A percentile compares a stretch with the other conserved stretches of the same genome.
These are phyloP conservation scores for Cantharis rustica DNA, from an alignment of 2,888 invertebrate species.

Conservation along the genomic window DNA sequence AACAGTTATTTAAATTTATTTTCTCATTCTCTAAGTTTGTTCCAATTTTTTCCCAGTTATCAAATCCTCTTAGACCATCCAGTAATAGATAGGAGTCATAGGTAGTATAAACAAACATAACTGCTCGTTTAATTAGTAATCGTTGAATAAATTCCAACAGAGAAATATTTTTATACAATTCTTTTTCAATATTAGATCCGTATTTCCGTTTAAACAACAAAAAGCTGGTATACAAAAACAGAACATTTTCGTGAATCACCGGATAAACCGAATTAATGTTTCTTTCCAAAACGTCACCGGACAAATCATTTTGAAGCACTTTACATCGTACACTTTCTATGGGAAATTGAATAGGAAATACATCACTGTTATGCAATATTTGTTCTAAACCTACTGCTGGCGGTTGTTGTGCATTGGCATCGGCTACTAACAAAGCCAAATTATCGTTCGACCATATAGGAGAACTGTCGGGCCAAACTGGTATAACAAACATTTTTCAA, in stretches of 20 bases:
- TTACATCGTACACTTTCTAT: slow-evolving; percentile 49
- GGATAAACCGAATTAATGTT: slow-evolving; percentile 69
- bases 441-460: slow-evolving; percentile 13
- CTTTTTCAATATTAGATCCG: slow-evolving; percentile 60
- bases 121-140: slow-evolving; percentile 62
- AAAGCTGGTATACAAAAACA: slow-evolving; percentile 67
- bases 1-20: slow-evolving; percentile 59
- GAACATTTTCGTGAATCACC: slow-evolving; percentile 68
- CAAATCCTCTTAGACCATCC: slow-evolving; percentile 57
- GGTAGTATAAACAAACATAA: slow-evolving; percentile 56
- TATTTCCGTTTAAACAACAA: slow-evolving; percentile 65
- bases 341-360: slow-evolving; percentile 54
- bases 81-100: slow-evolving; percentile 60
- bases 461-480: slow-evolving; percentile 15
- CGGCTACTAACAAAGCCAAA: slow-evolving; percentile 8
- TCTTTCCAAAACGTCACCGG: slow-evolving; percentile 39
- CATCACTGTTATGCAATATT: slow-evolving; percentile 50
- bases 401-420: neutral
- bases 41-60: slow-evolving; percentile 65
- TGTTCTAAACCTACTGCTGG: slow-evolving; percentile 32
- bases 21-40: slow-evolving; percentile 62
- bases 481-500: slow-evolving; percentile 15
- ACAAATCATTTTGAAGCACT: slow-evolving; percentile 31
- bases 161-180: slow-evolving; percentile 63
- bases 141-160: slow-evolving; percentile 63